Conservation (phyloP, 2,797 vertebrate genomes). For the Micropoecilia bifurca region DNA sequence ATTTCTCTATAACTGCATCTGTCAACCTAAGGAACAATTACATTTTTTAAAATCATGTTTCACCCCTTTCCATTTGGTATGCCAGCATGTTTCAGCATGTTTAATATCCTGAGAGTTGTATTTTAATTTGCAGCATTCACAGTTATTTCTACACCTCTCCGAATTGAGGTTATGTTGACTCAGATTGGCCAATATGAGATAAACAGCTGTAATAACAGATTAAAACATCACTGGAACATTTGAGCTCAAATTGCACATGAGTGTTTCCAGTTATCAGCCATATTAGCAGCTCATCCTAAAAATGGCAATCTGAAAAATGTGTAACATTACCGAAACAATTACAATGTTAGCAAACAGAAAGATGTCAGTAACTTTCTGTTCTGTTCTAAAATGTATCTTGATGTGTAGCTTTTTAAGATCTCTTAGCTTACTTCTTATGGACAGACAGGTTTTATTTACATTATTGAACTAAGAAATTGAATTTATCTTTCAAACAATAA, state of each 20-base stretch:
- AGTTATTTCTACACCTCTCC: constrained; percentile 1
- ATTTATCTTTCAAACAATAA: background rate
- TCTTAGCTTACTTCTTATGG: background rate
- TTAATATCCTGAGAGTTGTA: background rate
- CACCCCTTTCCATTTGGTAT: background rate
- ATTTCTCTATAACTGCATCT: background rate
- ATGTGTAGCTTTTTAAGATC: background rate
- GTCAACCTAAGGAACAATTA: background rate
- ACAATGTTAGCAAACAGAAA: background rate
- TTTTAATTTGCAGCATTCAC: constrained; percentile 8
- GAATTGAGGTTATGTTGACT: background rate
- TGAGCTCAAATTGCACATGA: constrained; percentile 1
- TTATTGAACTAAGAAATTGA: background rate
- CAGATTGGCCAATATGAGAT: background rate
- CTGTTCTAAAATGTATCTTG: background rate
- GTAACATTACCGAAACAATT: background rate
- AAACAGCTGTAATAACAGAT: background rate
- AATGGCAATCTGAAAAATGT: background rate
- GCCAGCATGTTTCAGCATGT: background rate
- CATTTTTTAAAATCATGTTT: background rate
- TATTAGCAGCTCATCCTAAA: background rate
- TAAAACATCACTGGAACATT: background rate
- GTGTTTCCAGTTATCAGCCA: constrained; percentile 5
- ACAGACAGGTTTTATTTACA: background rate
- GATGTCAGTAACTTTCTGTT: background rate